phyloP scores from a whole-genome alignment of 2,888 invertebrate genomes.

The Lasioglossum leucozonium region DNA sequence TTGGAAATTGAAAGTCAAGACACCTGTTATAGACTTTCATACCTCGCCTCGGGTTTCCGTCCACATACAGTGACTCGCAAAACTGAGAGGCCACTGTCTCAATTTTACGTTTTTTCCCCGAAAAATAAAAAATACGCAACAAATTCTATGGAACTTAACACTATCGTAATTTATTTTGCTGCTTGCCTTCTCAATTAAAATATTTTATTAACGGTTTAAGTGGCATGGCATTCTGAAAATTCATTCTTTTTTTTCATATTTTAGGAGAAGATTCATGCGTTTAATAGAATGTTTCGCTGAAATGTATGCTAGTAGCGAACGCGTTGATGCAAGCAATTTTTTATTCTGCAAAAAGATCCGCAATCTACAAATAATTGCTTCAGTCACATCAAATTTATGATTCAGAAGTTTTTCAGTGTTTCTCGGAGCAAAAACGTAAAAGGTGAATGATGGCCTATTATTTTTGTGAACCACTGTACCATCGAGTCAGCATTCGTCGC shows the following conservation, averaged over 20 bases:
- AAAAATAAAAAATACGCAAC: no score
- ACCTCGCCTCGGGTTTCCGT: neutral
- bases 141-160: no score
- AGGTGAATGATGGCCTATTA: neutral
- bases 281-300: no score
- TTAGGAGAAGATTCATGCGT: no score
- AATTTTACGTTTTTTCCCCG: no score
- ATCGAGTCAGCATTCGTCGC: neutral
- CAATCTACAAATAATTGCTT: neutral
- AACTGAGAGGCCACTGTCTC: neutral
- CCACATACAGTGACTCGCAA: neutral
- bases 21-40: constrained; percentile 3
- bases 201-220: no score
- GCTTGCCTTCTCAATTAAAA: no score
- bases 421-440: neutral
- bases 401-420: neutral
- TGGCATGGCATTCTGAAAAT: neutral
- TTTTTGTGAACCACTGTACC: neutral
- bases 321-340: neutral
- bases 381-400: neutral
- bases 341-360: neutral
- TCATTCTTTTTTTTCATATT: neutral
- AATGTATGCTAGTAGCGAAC: neutral
- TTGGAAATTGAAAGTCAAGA: constrained; percentile 39
- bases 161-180: no score